A percentile compares a stretch with the other conserved stretches of the same genome.
Evolutionary conservation across 2,888 invertebrate genomes (phyloP).

Genomic region (Catocala nupta): DNA sequence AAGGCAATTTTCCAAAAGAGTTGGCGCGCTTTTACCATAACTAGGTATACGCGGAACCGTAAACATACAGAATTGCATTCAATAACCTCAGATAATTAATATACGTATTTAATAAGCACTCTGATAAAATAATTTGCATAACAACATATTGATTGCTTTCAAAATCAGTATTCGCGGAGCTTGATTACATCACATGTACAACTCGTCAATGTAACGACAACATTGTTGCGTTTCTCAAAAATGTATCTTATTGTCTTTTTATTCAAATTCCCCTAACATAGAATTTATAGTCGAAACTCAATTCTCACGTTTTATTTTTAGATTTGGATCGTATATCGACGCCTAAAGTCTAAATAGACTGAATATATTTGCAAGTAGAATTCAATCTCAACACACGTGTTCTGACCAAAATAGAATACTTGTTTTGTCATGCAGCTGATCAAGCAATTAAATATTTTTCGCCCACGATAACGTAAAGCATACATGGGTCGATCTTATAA

Average conservation of each 20-base stretch:
- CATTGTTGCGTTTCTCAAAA: conserved; percentile 19
- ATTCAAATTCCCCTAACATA: conserved; percentile 1
- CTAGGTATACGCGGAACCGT: conserved; percentile 20
- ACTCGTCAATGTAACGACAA: conserved; percentile 32
- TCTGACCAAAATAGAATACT: no score
- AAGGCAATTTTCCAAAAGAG: conserved; percentile 6
- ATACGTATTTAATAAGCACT: conserved; percentile 33
- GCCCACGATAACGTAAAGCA: no score
- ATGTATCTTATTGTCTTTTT: conserved; percentile 8
- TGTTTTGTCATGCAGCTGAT: no score
- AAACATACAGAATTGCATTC: conserved; percentile 23
- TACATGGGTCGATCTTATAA: no score
- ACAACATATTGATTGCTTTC: conserved; percentile 36
- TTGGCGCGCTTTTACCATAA: conserved; percentile 4
- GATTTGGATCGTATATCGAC: no score
- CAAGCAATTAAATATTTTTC: no score
- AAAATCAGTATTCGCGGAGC: conserved; percentile 26
- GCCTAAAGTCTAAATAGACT: no score
- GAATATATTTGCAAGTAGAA: no score
- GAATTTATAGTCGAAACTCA: not conserved
- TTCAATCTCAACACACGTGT: no score
- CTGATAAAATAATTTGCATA: conserved; percentile 38
- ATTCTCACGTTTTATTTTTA: no score
- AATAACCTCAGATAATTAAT: conserved; percentile 35
- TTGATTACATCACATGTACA: conserved; percentile 36